Conservation (phyloP, 2,888 invertebrate genomes). For the Baccha elongata region DNA sequence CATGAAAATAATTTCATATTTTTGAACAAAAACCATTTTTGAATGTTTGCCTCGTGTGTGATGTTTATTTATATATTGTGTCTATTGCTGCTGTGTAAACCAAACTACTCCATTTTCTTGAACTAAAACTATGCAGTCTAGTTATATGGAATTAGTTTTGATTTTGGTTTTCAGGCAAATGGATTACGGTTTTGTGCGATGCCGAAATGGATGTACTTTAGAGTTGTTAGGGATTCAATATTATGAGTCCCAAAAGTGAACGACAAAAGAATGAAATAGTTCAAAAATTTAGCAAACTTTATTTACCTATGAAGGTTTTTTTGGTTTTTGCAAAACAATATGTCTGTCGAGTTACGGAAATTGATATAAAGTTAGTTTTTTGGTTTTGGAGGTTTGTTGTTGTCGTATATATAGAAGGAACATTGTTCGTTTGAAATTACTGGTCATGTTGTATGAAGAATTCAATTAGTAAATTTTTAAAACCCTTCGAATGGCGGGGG, state of each 20-base stretch:
- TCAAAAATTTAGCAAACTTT: constrained; percentile 6
- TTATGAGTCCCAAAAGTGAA: constrained; percentile 25
- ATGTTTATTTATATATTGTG: background rate
- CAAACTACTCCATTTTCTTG: background rate
- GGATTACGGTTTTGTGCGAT: constrained; percentile 59
- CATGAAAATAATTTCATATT: constrained; percentile 22
- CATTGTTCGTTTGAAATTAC: too few relatives aligned
- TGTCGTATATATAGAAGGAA: background rate
- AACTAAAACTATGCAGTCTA: background rate
- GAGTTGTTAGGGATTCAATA: constrained; percentile 30
- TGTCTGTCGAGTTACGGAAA: too few relatives aligned
- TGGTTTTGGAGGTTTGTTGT: background rate
- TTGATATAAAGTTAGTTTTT: too few relatives aligned
- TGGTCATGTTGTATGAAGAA: too few relatives aligned
- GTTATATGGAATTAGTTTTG: constrained; percentile 60
- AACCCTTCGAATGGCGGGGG: too few relatives aligned
- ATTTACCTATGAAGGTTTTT: background rate
- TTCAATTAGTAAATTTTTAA: too few relatives aligned
- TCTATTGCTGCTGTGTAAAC: background rate
- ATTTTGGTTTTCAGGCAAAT: constrained; percentile 61
- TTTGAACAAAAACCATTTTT: background rate
- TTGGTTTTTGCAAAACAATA: background rate
- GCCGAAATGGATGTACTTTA: constrained; percentile 5
- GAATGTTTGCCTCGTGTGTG: background rate
- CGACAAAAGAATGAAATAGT: constrained; percentile 35